Base-by-base conservation (phyloP, 2,888 invertebrate genomes). In the Watsonalla cultraria region DNA sequence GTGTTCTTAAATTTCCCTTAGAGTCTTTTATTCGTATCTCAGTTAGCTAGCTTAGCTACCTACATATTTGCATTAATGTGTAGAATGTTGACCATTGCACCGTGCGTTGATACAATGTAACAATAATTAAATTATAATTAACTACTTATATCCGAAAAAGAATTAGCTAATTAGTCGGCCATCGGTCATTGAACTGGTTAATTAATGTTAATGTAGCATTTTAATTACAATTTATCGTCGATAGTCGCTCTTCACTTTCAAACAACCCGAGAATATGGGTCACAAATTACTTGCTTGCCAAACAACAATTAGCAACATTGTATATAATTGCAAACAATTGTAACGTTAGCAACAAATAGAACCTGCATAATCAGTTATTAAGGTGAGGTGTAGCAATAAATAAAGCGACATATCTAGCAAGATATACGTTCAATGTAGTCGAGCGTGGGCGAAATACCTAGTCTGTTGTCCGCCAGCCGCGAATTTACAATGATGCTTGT, bases 171-270 rank as follows among this genome's bases (percentile, higher is more conserved):
- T 24, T 66, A 65, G 63, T 57, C 51, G 55, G 60, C 61, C 64
- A 61, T 55, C 66, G 83, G 80, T 77, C 82, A 60, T 66, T 70
- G 79, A 82, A 74, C 86, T 70, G 60, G 48, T 57, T 78, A 78
- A 84, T 84, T 77, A 76, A 80, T 81, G 71, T 71, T 71, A 78
- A 81, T 74, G 60, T 61, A 72, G 60, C 66, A 69, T 72, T 66
- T 73, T 58, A 55, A 70, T 71, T 70, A 59, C 57, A 70, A 70
- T 70, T 66, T 74, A 71, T 65, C 65, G 64, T 56, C 56, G 59
- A 64, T 68, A 63, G 64, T 61, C 66, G 71, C 51, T 57, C 67
- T 76, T 68, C 61, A 70, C 74, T 71, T 69, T 63, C 57, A 67
- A 80, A 76, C 77, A 63, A 70, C 58, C 55, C 64, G 66, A 66